Evolutionary conservation across 2,888 invertebrate genomes (phyloP).

Genomic region (Cecidostiba fungosa): DNA sequence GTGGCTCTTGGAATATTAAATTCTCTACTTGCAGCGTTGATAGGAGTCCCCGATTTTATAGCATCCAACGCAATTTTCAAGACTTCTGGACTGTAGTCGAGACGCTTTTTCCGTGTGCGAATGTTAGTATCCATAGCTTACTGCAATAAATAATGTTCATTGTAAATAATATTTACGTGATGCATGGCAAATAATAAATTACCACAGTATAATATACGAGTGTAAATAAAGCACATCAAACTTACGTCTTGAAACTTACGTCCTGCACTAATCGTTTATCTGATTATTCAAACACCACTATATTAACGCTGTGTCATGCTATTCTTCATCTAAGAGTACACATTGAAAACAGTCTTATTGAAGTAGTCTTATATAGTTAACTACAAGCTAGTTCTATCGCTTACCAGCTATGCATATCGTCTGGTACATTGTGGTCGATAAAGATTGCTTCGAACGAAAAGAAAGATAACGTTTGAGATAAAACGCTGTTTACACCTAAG

Average conservation of each 20-base stretch:
- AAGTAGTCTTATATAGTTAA: neutral
- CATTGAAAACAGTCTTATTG: neutral
- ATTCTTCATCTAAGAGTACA: neutral
- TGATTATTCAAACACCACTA: neutral
- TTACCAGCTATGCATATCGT: neutral
- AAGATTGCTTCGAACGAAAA: neutral
- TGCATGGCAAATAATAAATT: neutral
- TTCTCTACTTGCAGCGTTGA: conserved; percentile 9
- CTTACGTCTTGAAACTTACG: neutral
- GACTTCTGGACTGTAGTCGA: conserved; percentile 18
- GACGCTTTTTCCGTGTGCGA: neutral
- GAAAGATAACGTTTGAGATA: neutral
- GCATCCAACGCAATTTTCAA: conserved; percentile 13
- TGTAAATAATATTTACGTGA: neutral
- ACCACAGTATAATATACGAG: too few relatives aligned
- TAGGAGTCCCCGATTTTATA: conserved; percentile 9
- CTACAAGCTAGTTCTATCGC: neutral
- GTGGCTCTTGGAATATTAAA: conserved; percentile 44
- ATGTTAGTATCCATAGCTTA: neutral
- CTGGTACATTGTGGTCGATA: neutral
- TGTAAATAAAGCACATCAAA: neutral
- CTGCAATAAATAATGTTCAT: neutral
- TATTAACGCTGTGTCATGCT: neutral
- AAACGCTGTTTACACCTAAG: neutral
- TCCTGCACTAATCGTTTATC: neutral